phyloP scores from a whole-genome alignment of 2,888 invertebrate genomes.

The Drosophila tripunctata region DNA sequence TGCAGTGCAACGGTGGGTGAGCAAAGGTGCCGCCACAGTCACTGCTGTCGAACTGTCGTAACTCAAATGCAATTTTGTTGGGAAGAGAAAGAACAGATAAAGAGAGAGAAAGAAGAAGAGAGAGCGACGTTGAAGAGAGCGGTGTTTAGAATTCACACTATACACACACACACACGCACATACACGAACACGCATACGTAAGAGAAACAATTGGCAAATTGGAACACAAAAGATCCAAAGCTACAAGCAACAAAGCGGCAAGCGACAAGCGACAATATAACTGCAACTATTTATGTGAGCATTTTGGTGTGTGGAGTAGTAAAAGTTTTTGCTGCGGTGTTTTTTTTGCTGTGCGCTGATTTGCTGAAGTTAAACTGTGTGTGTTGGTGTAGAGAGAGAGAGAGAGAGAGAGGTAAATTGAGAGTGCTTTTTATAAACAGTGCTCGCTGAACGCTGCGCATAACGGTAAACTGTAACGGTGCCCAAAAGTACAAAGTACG shows the following conservation, averaged over 20 bases:
- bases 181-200: neutral
- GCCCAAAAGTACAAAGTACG: constrained; percentile 37
- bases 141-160: constrained; percentile 34
- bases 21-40: constrained; percentile 80
- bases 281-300: no score
- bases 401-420: no score
- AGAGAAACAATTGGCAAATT: constrained; percentile 1
- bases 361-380: constrained; percentile 25
- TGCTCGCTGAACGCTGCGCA: constrained; percentile 40
- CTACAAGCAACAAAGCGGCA: constrained; percentile 32
- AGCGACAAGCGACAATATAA: constrained; percentile 43
- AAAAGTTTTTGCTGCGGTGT: neutral
- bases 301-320: no score
- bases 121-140: constrained; percentile 14
- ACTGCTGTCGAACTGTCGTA: constrained; percentile 83
- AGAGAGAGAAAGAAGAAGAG: constrained; percentile 26
- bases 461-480: constrained; percentile 38
- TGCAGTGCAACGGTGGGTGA: constrained; percentile 82
- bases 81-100: constrained; percentile 45
- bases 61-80: constrained; percentile 46
- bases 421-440: constrained; percentile 23
- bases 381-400: constrained; percentile 1
- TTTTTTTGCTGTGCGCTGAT: constrained; percentile 42
- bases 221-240: constrained; percentile 31
- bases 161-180: constrained; percentile 3